phyloP scores from a whole-genome alignment of 2,888 invertebrate species.

The Lasioglossum vierecki region DNA sequence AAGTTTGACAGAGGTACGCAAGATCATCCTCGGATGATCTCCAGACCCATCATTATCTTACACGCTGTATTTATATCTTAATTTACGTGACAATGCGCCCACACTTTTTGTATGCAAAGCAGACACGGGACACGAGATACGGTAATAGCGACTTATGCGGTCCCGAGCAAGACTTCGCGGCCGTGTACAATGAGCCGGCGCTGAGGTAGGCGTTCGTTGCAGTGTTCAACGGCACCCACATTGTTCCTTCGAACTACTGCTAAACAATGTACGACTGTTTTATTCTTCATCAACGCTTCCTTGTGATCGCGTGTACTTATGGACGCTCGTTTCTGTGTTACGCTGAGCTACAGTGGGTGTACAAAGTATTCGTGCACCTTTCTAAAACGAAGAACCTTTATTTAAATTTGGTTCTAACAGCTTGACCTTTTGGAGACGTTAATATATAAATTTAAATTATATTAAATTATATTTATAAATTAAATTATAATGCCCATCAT shows the following conservation, averaged over 20 bases:
- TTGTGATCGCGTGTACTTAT: neutral
- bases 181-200: conserved; percentile 33
- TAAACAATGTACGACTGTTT: conserved; percentile 48
- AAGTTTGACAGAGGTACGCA: neutral
- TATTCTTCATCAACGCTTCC: conserved; percentile 33
- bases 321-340: neutral
- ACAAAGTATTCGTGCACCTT: too few relatives aligned
- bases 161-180: conserved; percentile 10
- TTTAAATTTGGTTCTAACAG: too few relatives aligned
- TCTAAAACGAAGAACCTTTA: too few relatives aligned
- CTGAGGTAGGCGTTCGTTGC: conserved; percentile 59
- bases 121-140: conserved; percentile 54
- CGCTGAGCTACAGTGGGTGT: neutral
- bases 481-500: too few relatives aligned
- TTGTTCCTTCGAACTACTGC: conserved; percentile 43
- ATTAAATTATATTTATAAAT: too few relatives aligned
- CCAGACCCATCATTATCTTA: conserved; percentile 32
- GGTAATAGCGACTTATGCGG: conserved; percentile 49
- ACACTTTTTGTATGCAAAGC: conserved; percentile 69
- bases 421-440: too few relatives aligned
- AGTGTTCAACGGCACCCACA: conserved; percentile 56
- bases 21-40: neutral
- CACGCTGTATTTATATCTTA: conserved; percentile 64
- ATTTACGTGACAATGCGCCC: conserved; percentile 68
- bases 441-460: too few relatives aligned